phyloP scores from a whole-genome alignment of 2,797 vertebrate genomes.

The Argya squamiceps region DNA sequence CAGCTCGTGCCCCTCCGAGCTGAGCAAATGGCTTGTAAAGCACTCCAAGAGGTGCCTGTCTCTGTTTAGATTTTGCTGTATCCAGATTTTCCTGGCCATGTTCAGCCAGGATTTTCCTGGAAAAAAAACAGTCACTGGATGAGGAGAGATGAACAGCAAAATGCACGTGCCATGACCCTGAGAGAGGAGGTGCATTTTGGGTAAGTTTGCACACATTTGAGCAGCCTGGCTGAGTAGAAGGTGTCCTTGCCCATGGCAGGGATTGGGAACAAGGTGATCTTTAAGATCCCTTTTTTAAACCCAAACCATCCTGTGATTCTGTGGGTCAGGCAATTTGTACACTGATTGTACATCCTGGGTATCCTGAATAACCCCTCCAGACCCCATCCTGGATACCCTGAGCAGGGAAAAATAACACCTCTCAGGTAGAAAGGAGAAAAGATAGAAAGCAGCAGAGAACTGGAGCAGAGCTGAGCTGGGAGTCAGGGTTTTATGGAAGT shows the following conservation, averaged over 20 bases:
- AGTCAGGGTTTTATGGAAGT: neutral
- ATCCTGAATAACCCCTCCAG: neutral
- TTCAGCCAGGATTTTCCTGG: neutral
- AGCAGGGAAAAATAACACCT: neutral
- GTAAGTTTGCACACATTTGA: neutral
- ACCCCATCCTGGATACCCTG: neutral
- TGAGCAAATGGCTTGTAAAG: neutral
- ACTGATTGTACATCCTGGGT: neutral
- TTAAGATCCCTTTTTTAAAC: neutral
- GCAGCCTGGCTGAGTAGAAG: neutral
- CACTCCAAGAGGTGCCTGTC: neutral
- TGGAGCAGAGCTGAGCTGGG: neutral
- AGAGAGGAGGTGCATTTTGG: neutral
- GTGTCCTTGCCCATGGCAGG: neutral
- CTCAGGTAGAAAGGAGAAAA: neutral
- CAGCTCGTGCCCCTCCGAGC: neutral
- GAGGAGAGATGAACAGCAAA: neutral
- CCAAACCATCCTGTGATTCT: neutral
- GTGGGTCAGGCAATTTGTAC: neutral
- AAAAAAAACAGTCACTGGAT: accelerated
- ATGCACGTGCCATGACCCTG: accelerated
- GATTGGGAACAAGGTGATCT: neutral
- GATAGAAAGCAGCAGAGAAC: neutral
- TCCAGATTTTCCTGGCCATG: accelerated
- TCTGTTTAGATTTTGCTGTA: neutral